Conservation (phyloP, 2,797 vertebrate species). For the Sebastes trivittatus region DNA sequence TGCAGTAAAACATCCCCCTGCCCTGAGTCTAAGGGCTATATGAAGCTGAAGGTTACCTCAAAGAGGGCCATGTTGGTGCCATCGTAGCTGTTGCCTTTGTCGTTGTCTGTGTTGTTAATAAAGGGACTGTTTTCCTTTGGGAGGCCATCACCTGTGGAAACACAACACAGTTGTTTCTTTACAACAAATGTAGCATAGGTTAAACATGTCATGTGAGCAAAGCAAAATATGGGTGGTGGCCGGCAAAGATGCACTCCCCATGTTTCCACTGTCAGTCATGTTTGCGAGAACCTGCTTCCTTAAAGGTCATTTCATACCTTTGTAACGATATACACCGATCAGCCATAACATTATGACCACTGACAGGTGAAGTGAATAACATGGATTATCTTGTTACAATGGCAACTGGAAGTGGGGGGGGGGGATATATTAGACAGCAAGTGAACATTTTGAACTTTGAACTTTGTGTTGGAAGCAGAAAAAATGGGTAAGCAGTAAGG, state of each 20-base stretch:
- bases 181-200: not conserved
- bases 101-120: conserved; percentile 85
- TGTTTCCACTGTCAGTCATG: not conserved
- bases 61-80: conserved; percentile 98
- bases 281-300: not conserved
- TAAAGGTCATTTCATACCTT: not conserved
- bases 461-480: too few relatives aligned
- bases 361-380: too few relatives aligned
- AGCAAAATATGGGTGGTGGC: not conserved
- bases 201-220: not conserved
- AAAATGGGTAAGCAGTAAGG: too few relatives aligned
- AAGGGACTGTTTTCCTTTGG: conserved; percentile 92
- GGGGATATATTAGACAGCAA: too few relatives aligned
- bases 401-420: too few relatives aligned
- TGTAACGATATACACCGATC: too few relatives aligned
- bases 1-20: not conserved
- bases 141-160: conserved; percentile 87
- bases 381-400: too few relatives aligned
- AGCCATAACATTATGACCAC: too few relatives aligned
- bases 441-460: too few relatives aligned
- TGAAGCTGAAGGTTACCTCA: conserved; percentile 82
- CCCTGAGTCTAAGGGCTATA: not conserved
- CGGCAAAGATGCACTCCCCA: not conserved
- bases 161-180: conserved; percentile 4
- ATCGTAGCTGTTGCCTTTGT: conserved; percentile 86